A percentile compares a stretch with the other conserved stretches of the same genome.
Conservation (phyloP, 2,113 vertebrate species). For the Panthera uncia region DNA sequence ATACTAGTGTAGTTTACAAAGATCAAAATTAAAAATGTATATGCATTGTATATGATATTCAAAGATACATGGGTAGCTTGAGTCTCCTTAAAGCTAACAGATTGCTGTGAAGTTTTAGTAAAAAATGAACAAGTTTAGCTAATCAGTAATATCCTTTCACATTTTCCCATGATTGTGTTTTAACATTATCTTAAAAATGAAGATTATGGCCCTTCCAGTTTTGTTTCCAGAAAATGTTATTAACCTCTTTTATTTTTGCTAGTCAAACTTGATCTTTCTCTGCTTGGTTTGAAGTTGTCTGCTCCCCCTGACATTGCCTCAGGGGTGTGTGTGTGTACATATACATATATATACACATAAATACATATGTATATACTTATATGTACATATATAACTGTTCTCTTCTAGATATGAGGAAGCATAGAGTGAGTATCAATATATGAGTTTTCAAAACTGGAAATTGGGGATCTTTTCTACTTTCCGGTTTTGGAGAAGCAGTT, state of each 20-base stretch:
- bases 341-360: not conserved
- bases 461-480: not conserved
- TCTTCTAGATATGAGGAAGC: not conserved
- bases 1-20: not conserved
- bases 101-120: not conserved
- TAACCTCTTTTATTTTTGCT: not conserved
- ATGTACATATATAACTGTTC: not conserved
- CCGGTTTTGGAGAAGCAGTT: not conserved
- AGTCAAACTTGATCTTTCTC: not conserved
- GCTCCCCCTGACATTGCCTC: not conserved
- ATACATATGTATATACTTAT: not conserved
- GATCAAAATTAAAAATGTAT: not conserved
- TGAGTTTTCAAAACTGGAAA: not conserved
- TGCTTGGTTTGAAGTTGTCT: not conserved
- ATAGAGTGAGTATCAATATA: not conserved
- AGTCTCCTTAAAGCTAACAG: not conserved
- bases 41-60: not conserved
- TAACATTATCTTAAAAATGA: not conserved
- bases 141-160: not conserved
- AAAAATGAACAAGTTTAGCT: not conserved
- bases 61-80: not conserved
- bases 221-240: not conserved
- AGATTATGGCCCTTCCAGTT: not conserved
- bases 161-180: not conserved
- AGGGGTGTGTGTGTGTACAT: not conserved